Base-by-base conservation (phyloP, 2,797 vertebrate species). In the Sebastes matsubarae region DNA sequence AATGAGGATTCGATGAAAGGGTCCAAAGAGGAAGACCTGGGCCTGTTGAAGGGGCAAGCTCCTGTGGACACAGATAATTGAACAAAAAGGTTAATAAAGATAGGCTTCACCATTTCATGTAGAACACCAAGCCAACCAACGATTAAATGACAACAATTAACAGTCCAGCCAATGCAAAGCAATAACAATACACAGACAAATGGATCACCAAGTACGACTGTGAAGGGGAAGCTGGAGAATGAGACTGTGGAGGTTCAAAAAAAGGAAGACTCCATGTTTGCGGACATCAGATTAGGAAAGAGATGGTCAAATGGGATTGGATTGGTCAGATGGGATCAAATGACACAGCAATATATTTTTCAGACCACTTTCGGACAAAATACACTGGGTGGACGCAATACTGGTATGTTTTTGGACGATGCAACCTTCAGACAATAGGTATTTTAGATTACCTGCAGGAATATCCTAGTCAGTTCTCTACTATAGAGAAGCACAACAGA, bases 381-480 rank as follows among this genome's bases (percentile, higher is more conserved):
- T 96, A 98, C 96, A 98, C 96, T 96, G 94, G 88, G 92, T 93
- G 90, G 73, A 89, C 97, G 96, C 95, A 97, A 97, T 96, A 96
- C 83, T 96, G 92, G 88, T 88, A 96, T 95, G 95, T 97, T 92
- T 96, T 96, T 95, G 94, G 94, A 96, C 97, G 95, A 97, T 95
- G 96, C 95, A 96, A 95, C 96, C 95, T 95, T 88, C 94, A 93
- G 80, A 91, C 81, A 94, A 90, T 89, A 96, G 93, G 92, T 92
- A 78, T 95, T 87, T 94, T 95, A 87, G 86, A 97, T 99, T 99
- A 99, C 98, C 98, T 99, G 97, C 88, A 82, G 95, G 93, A 95
- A 96, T 91, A 96, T 99, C 98, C 97, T 99, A 99, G 95, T 99
- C 98, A 99, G 97, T 98, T 97, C 97, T 99, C 97, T 97, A 99